Conservation (phyloP, 2,113 vertebrate genomes). For the Sebastes schlegelii region DNA sequence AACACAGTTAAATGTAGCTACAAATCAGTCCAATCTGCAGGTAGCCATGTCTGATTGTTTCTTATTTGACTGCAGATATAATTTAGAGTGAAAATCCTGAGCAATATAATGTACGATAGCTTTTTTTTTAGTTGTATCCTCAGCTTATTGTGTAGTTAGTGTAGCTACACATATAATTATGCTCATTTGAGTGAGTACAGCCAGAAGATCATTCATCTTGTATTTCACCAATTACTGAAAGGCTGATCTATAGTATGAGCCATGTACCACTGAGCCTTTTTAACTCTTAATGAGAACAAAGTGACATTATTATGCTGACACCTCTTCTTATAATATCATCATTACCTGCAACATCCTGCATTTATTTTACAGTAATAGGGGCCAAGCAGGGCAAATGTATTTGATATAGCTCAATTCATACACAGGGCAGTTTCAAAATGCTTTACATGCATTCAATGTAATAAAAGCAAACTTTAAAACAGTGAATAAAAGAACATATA, state of each 20-base stretch:
- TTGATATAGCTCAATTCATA: neutral
- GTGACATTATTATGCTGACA: conserved; percentile 1
- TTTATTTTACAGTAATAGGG: neutral
- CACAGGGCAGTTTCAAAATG: neutral
- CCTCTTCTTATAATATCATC: neutral
- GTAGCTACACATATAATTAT: neutral
- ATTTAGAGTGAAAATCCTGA: conserved; percentile 1
- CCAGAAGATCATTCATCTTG: neutral
- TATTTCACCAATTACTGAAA: neutral
- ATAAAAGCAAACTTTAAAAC: neutral
- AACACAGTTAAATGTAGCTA: conserved; percentile 82
- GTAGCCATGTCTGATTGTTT: conserved; percentile 14
- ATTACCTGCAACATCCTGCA: neutral
- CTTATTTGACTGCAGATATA: conserved; percentile 14
- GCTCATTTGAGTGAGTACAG: neutral
- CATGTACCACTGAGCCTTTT: neutral
- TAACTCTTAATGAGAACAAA: conserved; percentile 13
- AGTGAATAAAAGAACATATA: too few relatives aligned
- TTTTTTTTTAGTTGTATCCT: neutral
- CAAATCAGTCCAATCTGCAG: conserved; percentile 33
- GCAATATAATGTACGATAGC: neutral
- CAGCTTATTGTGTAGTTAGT: neutral
- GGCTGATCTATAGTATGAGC: neutral
- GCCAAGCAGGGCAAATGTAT: neutral
- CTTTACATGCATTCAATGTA: neutral